A percentile compares a stretch with the other conserved stretches of the same genome.
These are phyloP conservation scores for Diorhabda elongata DNA, from an alignment of 1,140 invertebrate genomes.

Conservation along the genomic window DNA sequence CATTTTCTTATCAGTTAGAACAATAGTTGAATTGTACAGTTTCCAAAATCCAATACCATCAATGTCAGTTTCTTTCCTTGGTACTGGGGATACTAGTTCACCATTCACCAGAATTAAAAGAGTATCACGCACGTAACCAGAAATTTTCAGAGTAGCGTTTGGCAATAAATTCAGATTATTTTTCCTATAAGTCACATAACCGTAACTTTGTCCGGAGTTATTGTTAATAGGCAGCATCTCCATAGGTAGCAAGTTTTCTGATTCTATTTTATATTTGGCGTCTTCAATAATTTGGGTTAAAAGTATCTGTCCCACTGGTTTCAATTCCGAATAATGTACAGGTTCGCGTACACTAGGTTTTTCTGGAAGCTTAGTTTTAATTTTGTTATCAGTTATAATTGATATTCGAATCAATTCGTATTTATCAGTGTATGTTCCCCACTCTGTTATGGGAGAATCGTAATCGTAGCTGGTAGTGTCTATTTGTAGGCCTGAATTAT, in stretches of 20 bases:
- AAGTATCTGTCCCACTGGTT: background rate
- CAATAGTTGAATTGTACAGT: conserved; percentile 36
- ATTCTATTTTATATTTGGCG: conserved; percentile 26
- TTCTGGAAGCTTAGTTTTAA: background rate
- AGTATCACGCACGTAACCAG: conserved; percentile 52
- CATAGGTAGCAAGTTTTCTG: conserved; percentile 46
- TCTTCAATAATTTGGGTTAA: conserved; percentile 14
- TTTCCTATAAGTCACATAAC: conserved; percentile 54
- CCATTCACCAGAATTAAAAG: conserved; percentile 51
- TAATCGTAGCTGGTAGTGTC: conserved; percentile 30
- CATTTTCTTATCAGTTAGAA: conserved; percentile 22
- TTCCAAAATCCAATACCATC: conserved; percentile 51
- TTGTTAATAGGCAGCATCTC: conserved; percentile 55
- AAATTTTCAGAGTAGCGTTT: conserved; percentile 44
- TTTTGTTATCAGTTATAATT: background rate
- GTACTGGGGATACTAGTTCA: conserved; percentile 40
- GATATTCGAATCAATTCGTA: background rate
- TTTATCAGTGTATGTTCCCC: background rate
- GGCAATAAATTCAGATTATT: conserved; percentile 32
- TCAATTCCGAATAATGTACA: background rate
- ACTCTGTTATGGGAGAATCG: background rate
- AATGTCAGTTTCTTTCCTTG: conserved; percentile 42
- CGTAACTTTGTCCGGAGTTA: conserved; percentile 56
- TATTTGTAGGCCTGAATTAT: conserved; percentile 43
- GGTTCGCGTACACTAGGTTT: background rate